A percentile compares a stretch with the other conserved stretches of the same genome.
Conservation (phyloP, 2,113 vertebrate species). For the Phyllopteryx taeniolatus region DNA sequence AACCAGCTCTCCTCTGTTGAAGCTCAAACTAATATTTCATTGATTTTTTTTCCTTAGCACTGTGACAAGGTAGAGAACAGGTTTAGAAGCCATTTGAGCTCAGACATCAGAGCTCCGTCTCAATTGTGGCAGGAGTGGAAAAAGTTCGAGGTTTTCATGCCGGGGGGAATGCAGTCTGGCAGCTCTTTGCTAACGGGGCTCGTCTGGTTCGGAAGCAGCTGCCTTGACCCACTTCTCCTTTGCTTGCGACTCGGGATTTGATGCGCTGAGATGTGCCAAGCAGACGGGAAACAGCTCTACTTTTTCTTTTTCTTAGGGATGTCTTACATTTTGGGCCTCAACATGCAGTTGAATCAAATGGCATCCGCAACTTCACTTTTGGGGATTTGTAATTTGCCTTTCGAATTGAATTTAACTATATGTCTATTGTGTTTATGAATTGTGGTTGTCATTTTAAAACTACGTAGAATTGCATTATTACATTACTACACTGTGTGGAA, state of each 20-base stretch:
- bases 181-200: slow-evolving; percentile 16
- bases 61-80: slow-evolving; percentile 41
- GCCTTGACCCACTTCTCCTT: slow-evolving; percentile 61
- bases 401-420: not conserved
- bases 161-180: slow-evolving; percentile 35
- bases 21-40: slow-evolving; percentile 40
- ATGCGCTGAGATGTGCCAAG: slow-evolving; percentile 19
- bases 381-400: not conserved
- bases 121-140: slow-evolving; percentile 43
- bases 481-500: not conserved
- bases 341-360: not conserved
- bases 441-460: not conserved
- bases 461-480: not conserved
- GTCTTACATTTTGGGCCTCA: not conserved
- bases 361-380: not conserved
- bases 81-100: slow-evolving; percentile 49
- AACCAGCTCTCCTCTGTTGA: slow-evolving; percentile 27
- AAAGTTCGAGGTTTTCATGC: slow-evolving; percentile 35
- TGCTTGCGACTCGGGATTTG: slow-evolving; percentile 26
- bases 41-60: slow-evolving; percentile 36
- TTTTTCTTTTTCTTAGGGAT: not conserved
- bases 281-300: slow-evolving; percentile 43
- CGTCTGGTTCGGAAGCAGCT: slow-evolving; percentile 23
- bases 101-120: slow-evolving; percentile 35
- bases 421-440: not conserved